These are phyloP conservation scores for Halictus ligatus DNA, from an alignment of 2,888 invertebrate genomes.

Conservation along the genomic window DNA sequence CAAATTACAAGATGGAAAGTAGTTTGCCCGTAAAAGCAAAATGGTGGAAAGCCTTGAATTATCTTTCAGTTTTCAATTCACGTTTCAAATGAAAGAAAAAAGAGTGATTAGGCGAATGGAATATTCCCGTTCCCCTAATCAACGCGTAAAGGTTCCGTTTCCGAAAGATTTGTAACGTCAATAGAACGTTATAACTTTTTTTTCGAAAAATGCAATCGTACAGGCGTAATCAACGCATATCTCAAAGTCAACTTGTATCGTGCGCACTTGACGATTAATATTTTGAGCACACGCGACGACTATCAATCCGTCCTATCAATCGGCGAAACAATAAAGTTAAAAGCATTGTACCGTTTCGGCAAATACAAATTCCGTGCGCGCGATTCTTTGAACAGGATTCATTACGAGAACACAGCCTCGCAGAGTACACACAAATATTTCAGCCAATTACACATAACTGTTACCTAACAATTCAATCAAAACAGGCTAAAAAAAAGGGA, in stretches of 20 bases:
- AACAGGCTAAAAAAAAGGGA: not conserved
- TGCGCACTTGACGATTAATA: not conserved
- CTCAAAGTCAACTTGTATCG: not conserved
- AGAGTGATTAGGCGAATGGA: not conserved
- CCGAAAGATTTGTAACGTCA: not conserved
- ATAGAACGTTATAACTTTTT: not conserved
- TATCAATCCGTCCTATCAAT: constrained; percentile 4
- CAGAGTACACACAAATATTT: constrained; percentile 33
- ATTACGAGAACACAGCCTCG: constrained; percentile 21
- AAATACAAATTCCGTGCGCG: not conserved
- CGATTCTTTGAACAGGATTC: constrained; percentile 20
- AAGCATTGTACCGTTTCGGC: not conserved
- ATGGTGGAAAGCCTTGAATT: too few relatives aligned
- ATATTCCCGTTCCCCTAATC: not conserved
- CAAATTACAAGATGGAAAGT: too few relatives aligned
- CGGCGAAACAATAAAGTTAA: constrained; percentile 14
- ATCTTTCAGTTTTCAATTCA: too few relatives aligned
- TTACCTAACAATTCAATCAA: constrained; percentile 41
- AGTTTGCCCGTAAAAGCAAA: too few relatives aligned
- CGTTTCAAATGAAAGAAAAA: not conserved
- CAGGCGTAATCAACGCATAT: not conserved
- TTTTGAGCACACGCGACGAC: not conserved
- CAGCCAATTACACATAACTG: constrained; percentile 28
- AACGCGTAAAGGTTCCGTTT: not conserved
- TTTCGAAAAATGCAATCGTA: not conserved